Conservation (phyloP, 2,888 invertebrate species). For the Sminthurides aquaticus region DNA sequence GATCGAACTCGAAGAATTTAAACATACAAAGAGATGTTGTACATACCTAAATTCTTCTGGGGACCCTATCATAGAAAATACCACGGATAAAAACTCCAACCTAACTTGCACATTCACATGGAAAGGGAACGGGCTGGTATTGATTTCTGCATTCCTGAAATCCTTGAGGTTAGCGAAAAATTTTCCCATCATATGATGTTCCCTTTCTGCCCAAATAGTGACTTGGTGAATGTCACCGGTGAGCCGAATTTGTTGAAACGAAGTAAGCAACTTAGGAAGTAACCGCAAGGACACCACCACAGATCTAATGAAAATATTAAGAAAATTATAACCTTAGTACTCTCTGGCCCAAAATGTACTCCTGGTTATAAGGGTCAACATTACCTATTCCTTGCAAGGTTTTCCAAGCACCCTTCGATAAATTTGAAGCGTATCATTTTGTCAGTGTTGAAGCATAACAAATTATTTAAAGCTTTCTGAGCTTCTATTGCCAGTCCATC, state of each 20-base stretch:
- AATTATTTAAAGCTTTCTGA: slow-evolving; percentile 81
- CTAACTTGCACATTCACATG: slow-evolving; percentile 85
- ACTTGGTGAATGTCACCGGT: slow-evolving; percentile 46
- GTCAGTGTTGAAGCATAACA: slow-evolving; percentile 84
- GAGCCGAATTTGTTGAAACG: slow-evolving; percentile 80
- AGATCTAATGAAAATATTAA: slow-evolving; percentile 54
- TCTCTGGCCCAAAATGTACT: too few relatives aligned
- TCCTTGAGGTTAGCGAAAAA: slow-evolving; percentile 81
- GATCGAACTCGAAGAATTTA: slow-evolving; percentile 3
- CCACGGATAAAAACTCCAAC: slow-evolving; percentile 81
- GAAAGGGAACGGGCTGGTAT: slow-evolving; percentile 57
- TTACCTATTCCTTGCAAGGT: slow-evolving; percentile 72
- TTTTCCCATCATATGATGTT: slow-evolving; percentile 85
- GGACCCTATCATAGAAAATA: slow-evolving; percentile 82
- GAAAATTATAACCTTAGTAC: slow-evolving; percentile 10
- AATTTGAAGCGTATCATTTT: slow-evolving; percentile 85
- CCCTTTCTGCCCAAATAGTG: slow-evolving; percentile 87
- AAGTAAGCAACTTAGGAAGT: slow-evolving; percentile 80
- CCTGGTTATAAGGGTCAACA: too few relatives aligned
- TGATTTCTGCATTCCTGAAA: slow-evolving; percentile 53
- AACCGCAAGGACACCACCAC: slow-evolving; percentile 82
- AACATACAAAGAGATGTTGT: background rate
- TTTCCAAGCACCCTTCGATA: slow-evolving; percentile 87
- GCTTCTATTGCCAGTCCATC: slow-evolving; percentile 89
- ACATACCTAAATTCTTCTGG: slow-evolving; percentile 72